These are phyloP conservation scores for Oeneis ivallda DNA, from an alignment of 2,888 invertebrate species.

Conservation along the genomic window DNA sequence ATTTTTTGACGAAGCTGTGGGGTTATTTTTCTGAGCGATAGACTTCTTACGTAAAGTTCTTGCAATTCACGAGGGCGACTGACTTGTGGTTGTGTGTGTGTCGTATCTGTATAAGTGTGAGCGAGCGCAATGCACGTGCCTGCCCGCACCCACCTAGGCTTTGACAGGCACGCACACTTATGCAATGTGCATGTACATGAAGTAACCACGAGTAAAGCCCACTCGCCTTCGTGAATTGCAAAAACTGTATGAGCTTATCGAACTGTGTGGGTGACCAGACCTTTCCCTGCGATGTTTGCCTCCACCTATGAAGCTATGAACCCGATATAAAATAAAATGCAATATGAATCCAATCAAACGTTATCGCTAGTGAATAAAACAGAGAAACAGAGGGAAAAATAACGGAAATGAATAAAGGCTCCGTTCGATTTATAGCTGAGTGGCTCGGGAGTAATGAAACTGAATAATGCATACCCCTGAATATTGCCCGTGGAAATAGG, in stretches of 20 bases:
- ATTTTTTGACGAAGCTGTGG: too few species aligned
- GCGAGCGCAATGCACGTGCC: too few species aligned
- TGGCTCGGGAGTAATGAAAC: constrained; percentile 76
- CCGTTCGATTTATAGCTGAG: constrained; percentile 76
- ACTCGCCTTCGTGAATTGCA: too few species aligned
- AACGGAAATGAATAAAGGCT: constrained; percentile 61
- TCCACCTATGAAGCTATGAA: background rate
- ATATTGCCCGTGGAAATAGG: constrained; percentile 65
- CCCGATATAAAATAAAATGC: constrained; percentile 45
- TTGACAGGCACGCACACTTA: too few species aligned
- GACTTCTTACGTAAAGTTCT: too few species aligned
- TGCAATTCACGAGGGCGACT: too few species aligned
- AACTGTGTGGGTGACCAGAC: background rate
- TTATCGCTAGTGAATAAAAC: constrained; percentile 41
- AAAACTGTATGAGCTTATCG: background rate
- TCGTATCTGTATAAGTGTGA: too few species aligned
- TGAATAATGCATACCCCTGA: constrained; percentile 77
- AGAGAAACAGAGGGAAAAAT: constrained; percentile 39
- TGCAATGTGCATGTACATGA: too few species aligned
- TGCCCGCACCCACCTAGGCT: too few species aligned
- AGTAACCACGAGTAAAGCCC: too few species aligned
- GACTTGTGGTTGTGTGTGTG: too few species aligned
- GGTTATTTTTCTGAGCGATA: too few species aligned
- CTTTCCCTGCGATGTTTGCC: background rate
- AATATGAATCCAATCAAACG: constrained; percentile 41